A percentile compares a stretch with the other conserved stretches of the same genome.
These are phyloP conservation scores for Lepisosteus osseus DNA, from an alignment of 2,113 vertebrate genomes.

Conservation along the genomic window DNA sequence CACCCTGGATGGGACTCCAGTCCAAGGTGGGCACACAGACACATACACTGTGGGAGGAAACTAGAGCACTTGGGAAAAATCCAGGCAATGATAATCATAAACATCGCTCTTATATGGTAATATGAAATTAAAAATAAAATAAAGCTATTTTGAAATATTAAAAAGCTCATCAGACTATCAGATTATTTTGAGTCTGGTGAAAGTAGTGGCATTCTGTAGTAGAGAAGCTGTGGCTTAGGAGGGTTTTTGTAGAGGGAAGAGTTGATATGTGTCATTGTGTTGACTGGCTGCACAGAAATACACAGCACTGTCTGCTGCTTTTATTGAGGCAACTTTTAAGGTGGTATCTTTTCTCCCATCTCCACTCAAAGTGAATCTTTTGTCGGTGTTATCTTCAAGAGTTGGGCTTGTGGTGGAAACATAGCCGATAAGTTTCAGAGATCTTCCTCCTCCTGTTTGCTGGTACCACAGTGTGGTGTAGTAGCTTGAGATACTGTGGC, in stretches of 20 bases:
- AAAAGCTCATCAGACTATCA: too few relatives aligned
- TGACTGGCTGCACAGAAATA: slow-evolving; percentile 57
- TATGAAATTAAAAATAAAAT: too few relatives aligned
- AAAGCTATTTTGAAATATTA: too few relatives aligned
- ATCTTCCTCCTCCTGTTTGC: slow-evolving; percentile 23
- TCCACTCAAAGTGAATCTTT: slow-evolving; percentile 38
- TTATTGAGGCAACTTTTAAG: slow-evolving; percentile 35
- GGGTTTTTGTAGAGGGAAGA: slow-evolving; percentile 37
- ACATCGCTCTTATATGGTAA: too few relatives aligned
- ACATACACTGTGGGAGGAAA: too few relatives aligned
- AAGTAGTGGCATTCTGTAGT: not conserved
- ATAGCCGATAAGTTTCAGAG: slow-evolving; percentile 36
- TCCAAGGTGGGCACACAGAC: too few relatives aligned
- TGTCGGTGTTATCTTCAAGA: slow-evolving; percentile 13
- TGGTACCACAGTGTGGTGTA: slow-evolving; percentile 48
- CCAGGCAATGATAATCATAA: too few relatives aligned
- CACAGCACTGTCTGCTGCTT: slow-evolving; percentile 42
- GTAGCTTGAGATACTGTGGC: slow-evolving; percentile 17
- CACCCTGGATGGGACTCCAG: too few relatives aligned
- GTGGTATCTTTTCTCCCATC: slow-evolving; percentile 28
- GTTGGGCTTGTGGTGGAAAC: not conserved
- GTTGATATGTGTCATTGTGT: slow-evolving; percentile 47
- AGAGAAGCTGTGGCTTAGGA: too few relatives aligned
- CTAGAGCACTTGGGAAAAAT: too few relatives aligned
- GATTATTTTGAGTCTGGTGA: too few relatives aligned